These are phyloP conservation scores for Hyposoter didymator DNA, from an alignment of 2,888 invertebrate genomes.

Conservation along the genomic window DNA sequence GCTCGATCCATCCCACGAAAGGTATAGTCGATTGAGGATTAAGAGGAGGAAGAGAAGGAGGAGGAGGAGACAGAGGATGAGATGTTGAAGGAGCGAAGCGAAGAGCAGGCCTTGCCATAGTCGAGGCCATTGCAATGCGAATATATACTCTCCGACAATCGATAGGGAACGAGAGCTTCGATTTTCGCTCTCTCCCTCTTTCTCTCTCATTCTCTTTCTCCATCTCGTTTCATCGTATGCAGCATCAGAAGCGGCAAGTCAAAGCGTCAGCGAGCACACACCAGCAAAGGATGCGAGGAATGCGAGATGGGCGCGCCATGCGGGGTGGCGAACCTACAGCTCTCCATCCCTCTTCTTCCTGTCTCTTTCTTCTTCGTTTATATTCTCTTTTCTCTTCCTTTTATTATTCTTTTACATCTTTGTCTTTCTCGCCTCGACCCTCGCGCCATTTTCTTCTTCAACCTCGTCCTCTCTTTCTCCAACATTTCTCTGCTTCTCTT, in stretches of 20 bases:
- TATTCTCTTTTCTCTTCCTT: conserved; percentile 51
- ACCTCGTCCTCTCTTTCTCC: conserved; percentile 38
- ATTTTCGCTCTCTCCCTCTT: conserved; percentile 36
- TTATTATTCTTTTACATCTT: conserved; percentile 46
- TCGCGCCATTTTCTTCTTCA: conserved; percentile 37
- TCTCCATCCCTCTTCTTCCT: conserved; percentile 53
- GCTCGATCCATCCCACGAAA: conserved; percentile 23
- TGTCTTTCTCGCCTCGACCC: conserved; percentile 46
- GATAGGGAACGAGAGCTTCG: conserved; percentile 40
- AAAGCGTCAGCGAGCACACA: conserved; percentile 76
- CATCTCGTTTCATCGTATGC: conserved; percentile 47
- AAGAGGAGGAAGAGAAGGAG: background rate
- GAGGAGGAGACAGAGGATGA: conserved; percentile 19
- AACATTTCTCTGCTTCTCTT: conserved; percentile 30
- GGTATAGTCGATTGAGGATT: conserved; percentile 6
- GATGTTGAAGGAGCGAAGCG: conserved; percentile 29
- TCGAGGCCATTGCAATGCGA: conserved; percentile 33
- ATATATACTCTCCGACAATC: conserved; percentile 48
- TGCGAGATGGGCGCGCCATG: conserved; percentile 80
- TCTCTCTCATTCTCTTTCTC: conserved; percentile 40
- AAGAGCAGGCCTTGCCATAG: conserved; percentile 26
- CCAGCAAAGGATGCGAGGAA: conserved; percentile 81
- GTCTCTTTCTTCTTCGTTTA: conserved; percentile 43
- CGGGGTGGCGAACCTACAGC: conserved; percentile 73
- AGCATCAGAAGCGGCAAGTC: conserved; percentile 75